These are phyloP conservation scores for Patiria pectinifera DNA, from an alignment of 53 echinoderm and acorn worm species.

Conservation along the genomic window DNA sequence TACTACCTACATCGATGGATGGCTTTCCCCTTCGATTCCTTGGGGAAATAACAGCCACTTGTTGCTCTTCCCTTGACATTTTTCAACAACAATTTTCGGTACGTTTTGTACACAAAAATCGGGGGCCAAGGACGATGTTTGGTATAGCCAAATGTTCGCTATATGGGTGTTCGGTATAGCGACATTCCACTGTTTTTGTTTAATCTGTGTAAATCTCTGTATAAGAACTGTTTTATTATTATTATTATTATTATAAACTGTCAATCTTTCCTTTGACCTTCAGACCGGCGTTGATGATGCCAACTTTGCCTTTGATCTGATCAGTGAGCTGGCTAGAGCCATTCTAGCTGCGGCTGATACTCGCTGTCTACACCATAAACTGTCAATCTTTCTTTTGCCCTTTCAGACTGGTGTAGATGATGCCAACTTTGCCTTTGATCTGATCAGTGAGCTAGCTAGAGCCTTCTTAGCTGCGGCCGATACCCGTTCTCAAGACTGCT, in stretches of 20 bases:
- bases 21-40: too few relatives aligned
- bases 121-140: too few relatives aligned
- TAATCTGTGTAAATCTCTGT: background rate
- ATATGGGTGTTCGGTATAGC: too few relatives aligned
- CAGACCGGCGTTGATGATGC: constrained; percentile 86
- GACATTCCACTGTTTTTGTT: too few relatives aligned
- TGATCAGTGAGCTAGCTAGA: constrained; percentile 76
- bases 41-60: too few relatives aligned
- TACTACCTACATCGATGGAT: too few relatives aligned
- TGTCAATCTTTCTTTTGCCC: background rate
- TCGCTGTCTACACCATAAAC: constrained; percentile 7
- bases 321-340: constrained; percentile 82
- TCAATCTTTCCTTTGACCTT: background rate
- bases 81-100: too few relatives aligned
- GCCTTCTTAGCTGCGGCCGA: constrained; percentile 92
- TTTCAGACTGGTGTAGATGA: constrained; percentile 86
- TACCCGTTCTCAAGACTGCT: constrained; percentile 91
- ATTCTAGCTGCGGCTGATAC: constrained; percentile 92
- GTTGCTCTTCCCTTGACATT: too few relatives aligned
- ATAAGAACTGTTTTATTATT: background rate
- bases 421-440: constrained; percentile 24
- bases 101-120: too few relatives aligned
- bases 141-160: too few relatives aligned
- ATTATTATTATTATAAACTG: background rate
- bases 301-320: constrained; percentile 18